A percentile compares a stretch with the other conserved stretches of the same genome.
Conservation (phyloP, 2,113 vertebrate species). For the Okapia johnstoni region DNA sequence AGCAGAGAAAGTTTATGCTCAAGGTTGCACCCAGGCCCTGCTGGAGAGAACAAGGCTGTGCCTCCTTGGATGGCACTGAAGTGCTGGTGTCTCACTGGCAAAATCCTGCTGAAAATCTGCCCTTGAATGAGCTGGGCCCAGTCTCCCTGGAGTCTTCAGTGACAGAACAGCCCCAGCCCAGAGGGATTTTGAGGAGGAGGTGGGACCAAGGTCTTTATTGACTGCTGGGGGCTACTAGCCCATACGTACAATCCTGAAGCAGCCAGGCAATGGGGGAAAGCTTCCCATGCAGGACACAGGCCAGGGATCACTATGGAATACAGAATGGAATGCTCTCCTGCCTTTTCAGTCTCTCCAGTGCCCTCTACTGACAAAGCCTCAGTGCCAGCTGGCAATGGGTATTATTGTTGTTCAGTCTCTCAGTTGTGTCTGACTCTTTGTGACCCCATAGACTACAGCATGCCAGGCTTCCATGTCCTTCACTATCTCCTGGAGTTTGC, state of each 20-base stretch:
- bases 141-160: not conserved
- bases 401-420: not conserved
- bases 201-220: too few species aligned
- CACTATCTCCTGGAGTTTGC: not conserved
- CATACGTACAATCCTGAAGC: too few species aligned
- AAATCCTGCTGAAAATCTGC: not conserved
- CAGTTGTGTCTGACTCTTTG: not conserved
- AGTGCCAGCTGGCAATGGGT: not conserved
- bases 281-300: too few species aligned
- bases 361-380: not conserved
- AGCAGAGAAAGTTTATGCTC: not conserved
- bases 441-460: not conserved
- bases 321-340: too few species aligned
- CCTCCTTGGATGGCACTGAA: not conserved
- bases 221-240: rapidly evolving
- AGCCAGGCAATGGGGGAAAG: not conserved
- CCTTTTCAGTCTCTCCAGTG: not conserved
- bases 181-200: not conserved
- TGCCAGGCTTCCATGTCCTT: not conserved
- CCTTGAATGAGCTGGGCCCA: not conserved
- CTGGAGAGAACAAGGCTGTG: not conserved
- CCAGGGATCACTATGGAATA: too few species aligned
- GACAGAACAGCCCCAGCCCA: not conserved
- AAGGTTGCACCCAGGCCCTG: too few species aligned
- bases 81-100: too few species aligned